Conservation (phyloP, 2,113 vertebrate genomes). For the Notechis scutatus region DNA sequence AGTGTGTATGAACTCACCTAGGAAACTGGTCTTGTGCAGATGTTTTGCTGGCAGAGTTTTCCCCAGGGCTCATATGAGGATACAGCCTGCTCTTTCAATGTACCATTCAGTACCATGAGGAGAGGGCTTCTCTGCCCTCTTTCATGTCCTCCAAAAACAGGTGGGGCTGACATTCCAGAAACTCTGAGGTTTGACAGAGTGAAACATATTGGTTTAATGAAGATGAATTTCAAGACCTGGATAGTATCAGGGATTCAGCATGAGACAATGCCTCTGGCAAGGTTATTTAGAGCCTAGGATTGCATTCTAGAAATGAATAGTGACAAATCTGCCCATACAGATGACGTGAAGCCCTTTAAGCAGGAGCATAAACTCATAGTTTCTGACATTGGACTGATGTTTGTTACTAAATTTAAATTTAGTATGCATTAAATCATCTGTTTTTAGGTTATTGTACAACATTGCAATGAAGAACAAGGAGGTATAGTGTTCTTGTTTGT, state of each 20-base stretch:
- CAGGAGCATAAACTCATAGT: neutral
- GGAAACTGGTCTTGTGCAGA: neutral
- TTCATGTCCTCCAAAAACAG: neutral
- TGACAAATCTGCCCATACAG: neutral
- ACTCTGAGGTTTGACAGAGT: neutral
- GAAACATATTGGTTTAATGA: conserved; percentile 10
- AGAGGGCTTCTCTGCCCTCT: neutral
- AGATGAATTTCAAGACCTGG: conserved; percentile 20
- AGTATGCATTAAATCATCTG: neutral
- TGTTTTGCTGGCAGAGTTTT: neutral
- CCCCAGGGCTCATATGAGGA: neutral
- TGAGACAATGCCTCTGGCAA: neutral
- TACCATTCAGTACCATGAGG: conserved; percentile 5
- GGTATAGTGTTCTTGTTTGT: neutral
- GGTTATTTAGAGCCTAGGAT: neutral
- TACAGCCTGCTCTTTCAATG: neutral
- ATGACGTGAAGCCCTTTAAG: neutral
- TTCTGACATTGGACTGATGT: neutral
- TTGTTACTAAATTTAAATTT: neutral
- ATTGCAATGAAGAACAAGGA: neutral
- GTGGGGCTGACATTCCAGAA: conserved; percentile 13
- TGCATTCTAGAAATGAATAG: neutral
- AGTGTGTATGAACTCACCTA: neutral
- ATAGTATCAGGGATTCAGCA: conserved; percentile 11
- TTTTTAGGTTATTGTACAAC: neutral